Evolutionary conservation across 1,140 invertebrate genomes (phyloP), one percentile per base, ranked within the genome.

Genomic region (Drosophila ohnishii): DNA sequence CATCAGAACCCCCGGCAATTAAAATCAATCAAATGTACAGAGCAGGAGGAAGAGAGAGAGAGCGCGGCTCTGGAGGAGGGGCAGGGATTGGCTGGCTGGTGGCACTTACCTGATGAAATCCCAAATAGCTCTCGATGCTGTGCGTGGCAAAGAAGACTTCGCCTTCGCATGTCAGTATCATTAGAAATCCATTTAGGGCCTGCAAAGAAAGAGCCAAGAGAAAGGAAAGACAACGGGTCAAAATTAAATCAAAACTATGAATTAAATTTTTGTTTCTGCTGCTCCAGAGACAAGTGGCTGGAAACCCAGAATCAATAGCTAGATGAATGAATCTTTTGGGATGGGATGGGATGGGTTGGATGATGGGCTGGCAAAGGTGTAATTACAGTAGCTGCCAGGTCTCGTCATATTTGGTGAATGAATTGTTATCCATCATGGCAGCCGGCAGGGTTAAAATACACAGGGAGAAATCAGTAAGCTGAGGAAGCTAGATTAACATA

Each of bases 81-180:
- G n/a, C 32, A 30, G 34, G 42, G 10, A 16, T 22, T 37, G 19
- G 34, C 14, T 44, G 47, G 16, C 57, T 44, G 60, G 56, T 48
- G 79, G 74, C 83, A 92, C 92, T 94, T 94, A 99, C 98, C 96
- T 99, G 99, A 95, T 99, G 98, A 94, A 99, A 99, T 90, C 99
- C 99, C 82, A 99, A 95, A 94, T 99, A 99, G 92, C 97, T 98
- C 94, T 99, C 99, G 92, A 99, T 99, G 92, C 97, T 99, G 93
- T 99, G 97, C 44, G 98, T 99, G 42, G 98, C 98, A 93, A 99
- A 99, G 94, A 99, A 99, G 25, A 99, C 98, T 93, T 99, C 99
- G 57, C 98, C 98, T 92, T 99, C 97, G 93, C 98, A 99, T 57
- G 97, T 99, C 58, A 99, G 94, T 90, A 99, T 99, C 94, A 99